A percentile compares a stretch with the other conserved stretches of the same genome.
These are phyloP conservation scores for Anarsia innoxiella DNA, from an alignment of 2,888 invertebrate genomes.

Conservation along the genomic window DNA sequence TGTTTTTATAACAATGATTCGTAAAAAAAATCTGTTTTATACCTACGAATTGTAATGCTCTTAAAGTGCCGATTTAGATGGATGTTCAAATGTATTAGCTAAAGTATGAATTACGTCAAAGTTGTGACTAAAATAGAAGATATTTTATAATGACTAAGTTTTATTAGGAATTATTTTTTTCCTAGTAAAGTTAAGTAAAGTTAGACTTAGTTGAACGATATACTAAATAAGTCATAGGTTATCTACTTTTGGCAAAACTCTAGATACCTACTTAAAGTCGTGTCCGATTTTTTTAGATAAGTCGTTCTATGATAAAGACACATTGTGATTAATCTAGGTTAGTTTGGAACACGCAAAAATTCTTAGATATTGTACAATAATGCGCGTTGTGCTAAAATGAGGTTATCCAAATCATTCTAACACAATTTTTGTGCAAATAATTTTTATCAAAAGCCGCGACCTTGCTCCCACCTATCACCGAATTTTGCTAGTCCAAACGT, in stretches of 20 bases:
- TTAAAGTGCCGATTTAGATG: too few species aligned
- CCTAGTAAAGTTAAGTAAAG: too few species aligned
- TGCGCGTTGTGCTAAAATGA: constrained; percentile 61
- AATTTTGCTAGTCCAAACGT: constrained; percentile 64
- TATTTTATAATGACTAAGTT: too few species aligned
- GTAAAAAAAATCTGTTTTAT: too few species aligned
- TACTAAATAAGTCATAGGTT: constrained; percentile 7
- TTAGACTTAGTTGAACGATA: too few species aligned
- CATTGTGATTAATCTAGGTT: constrained; percentile 13
- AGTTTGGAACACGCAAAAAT: constrained; percentile 11
- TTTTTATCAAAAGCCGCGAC: constrained; percentile 66
- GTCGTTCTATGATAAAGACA: constrained; percentile 7
- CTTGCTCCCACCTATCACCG: constrained; percentile 71
- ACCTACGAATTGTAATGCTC: too few species aligned
- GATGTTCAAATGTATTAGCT: too few species aligned
- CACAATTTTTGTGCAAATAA: constrained; percentile 72
- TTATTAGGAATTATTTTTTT: too few species aligned
- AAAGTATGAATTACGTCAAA: too few species aligned
- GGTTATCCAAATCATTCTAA: constrained; percentile 70
- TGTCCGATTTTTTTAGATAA: constrained; percentile 10
- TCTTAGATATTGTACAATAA: constrained; percentile 31
- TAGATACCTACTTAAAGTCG: not conserved
- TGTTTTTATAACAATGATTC: too few species aligned
- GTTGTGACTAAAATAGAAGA: too few species aligned
- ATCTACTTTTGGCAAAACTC: constrained; percentile 4